Evolutionary conservation across 35 echinoderm and acorn worm genomes (phyloP).

Genomic region (Antedon bifida): DNA sequence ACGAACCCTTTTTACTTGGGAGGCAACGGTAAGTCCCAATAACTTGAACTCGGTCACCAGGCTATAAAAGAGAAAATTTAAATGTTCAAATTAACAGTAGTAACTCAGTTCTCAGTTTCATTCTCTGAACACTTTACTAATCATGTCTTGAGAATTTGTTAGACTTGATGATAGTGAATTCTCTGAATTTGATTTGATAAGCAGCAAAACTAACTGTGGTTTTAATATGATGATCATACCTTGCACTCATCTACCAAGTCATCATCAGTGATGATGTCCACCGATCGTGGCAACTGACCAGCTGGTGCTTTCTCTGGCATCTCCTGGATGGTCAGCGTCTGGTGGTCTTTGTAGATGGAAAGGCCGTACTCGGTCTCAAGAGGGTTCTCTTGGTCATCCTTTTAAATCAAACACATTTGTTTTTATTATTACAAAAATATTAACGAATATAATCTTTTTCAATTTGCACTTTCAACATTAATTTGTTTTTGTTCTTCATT

Average conservation of each 20-base stretch:
- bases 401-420: too few relatives aligned
- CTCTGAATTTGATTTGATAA: too few relatives aligned
- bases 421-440: too few relatives aligned
- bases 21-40: constrained; percentile 85
- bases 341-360: constrained; percentile 97
- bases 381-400: constrained; percentile 91
- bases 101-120: too few relatives aligned
- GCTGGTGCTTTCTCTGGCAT: constrained; percentile 99
- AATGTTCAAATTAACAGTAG: neutral
- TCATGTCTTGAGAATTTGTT: too few relatives aligned
- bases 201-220: too few relatives aligned
- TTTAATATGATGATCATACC: too few relatives aligned
- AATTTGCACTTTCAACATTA: too few relatives aligned
- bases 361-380: constrained; percentile 92
- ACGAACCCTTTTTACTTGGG: constrained; percentile 83
- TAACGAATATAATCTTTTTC: too few relatives aligned
- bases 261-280: constrained; percentile 82
- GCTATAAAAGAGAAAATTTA: constrained; percentile 24
- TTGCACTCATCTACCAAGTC: constrained; percentile 81
- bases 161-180: too few relatives aligned
- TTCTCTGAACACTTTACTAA: too few relatives aligned
- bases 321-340: constrained; percentile 84
- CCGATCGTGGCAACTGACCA: constrained; percentile 84
- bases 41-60: constrained; percentile 82
- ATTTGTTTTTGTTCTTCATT: too few relatives aligned